These are phyloP conservation scores for Fringilla coelebs DNA, from an alignment of 2,797 vertebrate genomes.

Conservation along the genomic window DNA sequence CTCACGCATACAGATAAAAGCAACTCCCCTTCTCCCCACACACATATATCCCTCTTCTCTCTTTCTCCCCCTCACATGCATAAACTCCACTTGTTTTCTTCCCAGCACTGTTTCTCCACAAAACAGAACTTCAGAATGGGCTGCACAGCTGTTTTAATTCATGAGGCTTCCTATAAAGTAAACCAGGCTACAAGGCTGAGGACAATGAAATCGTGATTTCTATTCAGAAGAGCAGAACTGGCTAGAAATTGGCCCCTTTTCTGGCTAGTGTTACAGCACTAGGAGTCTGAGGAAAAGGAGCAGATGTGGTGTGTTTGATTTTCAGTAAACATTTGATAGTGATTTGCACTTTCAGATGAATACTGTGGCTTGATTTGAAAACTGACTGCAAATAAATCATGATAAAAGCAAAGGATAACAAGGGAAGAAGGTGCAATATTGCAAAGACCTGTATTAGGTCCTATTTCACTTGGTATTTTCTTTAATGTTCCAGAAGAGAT, in stretches of 20 bases:
- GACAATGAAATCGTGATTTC: constrained; percentile 51
- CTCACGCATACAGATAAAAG: background rate
- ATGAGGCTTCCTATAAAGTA: constrained; percentile 26
- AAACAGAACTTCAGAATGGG: background rate
- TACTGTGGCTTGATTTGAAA: constrained; percentile 1
- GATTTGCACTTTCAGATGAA: constrained; percentile 44
- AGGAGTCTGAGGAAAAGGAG: background rate
- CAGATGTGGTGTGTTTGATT: constrained; percentile 44
- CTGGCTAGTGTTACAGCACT: background rate
- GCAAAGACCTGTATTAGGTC: background rate
- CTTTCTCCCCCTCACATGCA: background rate
- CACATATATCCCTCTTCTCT: background rate
- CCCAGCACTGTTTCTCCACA: background rate
- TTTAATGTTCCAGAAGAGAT: constrained; percentile 26
- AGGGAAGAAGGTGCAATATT: background rate
- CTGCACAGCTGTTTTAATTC: constrained; percentile 46
- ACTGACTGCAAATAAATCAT: constrained; percentile 31
- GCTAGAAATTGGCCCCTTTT: constrained; percentile 38
- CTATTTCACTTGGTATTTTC: constrained; percentile 29
- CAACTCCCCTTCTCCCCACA: background rate
- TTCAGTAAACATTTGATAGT: constrained; percentile 52
- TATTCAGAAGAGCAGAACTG: constrained; percentile 34
- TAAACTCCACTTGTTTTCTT: background rate
- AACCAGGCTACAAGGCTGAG: constrained; percentile 36
- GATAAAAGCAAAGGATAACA: constrained; percentile 18